Base-by-base conservation (phyloP, 2,888 invertebrate genomes). In the Thera britannica region DNA sequence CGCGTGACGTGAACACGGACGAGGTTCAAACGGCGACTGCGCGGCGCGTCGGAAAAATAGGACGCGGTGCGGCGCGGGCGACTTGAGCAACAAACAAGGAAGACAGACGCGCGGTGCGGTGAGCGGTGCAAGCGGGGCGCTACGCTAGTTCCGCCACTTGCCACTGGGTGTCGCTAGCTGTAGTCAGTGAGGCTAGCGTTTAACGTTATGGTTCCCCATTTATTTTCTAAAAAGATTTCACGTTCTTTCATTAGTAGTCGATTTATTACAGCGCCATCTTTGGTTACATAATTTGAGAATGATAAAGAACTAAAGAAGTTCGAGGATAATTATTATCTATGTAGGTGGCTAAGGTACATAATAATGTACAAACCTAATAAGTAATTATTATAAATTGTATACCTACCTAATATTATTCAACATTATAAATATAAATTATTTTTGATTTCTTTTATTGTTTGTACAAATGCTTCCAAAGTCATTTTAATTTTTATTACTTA, bases 21-120 rank as follows among this genome's bases (percentile, higher is more conserved):
- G 76, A 81, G 75, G 77, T 77, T 77, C 80, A 79, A 79, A 79
- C 81, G 83, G 77, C 83, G 85, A 90, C 87, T 87, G 86, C 77
- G 79, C 44, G 44, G 44, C 44, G 9, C 73, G 70, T 60, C 75
- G 79, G 79, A 49, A 60, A 66, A 60, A 51, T n/a, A 44, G 34
- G 55, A 46, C 64, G 52, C 60, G 55, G 7, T 77, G 79, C 75
- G 72, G 65, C 74, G 77, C 75, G 80, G 72, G 77, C 80, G 80
- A 81, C 56, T 48, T n/a, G 61, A 38, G 52, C 48, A 62, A 55
- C 65, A 65, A 41, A 35, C 34, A 54, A 38, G 7, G 6, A 3
- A 11, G 51, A 46, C 44, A 46, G 7, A 5, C 44, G 9, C 8
- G 41, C 41, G 6, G 9, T 9, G 49, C n/a, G 4, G 80, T 80